These are phyloP conservation scores for Bergia puertoricense DNA, from an alignment of 92 coral and sea anemone genomes.

Conservation along the genomic window DNA sequence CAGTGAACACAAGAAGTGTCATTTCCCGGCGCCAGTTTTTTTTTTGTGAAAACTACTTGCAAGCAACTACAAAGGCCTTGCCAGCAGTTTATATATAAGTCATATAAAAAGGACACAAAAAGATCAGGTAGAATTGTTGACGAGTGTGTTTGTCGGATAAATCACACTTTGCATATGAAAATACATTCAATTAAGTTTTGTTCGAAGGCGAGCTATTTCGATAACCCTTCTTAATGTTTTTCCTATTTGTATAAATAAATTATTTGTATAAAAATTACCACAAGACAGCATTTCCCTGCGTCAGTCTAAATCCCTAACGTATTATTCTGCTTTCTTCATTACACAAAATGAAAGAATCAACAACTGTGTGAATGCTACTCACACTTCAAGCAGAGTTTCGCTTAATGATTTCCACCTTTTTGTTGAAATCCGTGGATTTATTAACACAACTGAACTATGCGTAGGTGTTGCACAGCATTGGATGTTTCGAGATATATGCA, in stretches of 20 bases:
- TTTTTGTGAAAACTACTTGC: neutral
- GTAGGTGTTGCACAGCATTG: neutral
- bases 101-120: neutral
- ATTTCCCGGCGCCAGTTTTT: neutral
- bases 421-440: too few species aligned
- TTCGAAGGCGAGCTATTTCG: conserved; percentile 13
- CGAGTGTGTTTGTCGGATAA: neutral
- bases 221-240: neutral
- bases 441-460: neutral
- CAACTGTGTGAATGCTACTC: neutral
- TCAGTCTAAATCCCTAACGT: neutral
- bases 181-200: conserved; percentile 7
- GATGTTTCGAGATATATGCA: neutral
- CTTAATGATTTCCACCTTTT: too few species aligned
- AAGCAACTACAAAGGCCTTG: neutral
- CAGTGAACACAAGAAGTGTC: neutral
- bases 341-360: neutral
- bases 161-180: neutral
- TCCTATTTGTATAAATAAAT: conserved; percentile 12
- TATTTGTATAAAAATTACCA: neutral
- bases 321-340: neutral
- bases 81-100: neutral
- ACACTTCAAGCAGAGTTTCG: neutral
- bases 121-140: neutral
- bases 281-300: neutral